These are phyloP conservation scores for Laticauda laticaudata DNA, from an alignment of 2,113 vertebrate genomes.

Conservation along the genomic window DNA sequence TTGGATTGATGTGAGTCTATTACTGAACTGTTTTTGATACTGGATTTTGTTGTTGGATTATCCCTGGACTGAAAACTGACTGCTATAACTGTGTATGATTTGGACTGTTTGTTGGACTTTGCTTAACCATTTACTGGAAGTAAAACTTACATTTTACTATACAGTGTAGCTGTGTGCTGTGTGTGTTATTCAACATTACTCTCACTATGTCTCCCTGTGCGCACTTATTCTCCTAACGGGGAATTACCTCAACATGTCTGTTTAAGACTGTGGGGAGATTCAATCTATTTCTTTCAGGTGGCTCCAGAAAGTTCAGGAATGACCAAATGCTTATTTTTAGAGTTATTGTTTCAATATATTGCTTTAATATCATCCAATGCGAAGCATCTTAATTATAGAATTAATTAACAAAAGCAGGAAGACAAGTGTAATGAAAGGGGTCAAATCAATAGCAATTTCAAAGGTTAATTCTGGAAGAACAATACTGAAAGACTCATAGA, in stretches of 20 bases:
- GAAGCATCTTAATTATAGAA: not conserved
- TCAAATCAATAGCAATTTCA: constrained; percentile 10
- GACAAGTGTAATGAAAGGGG: not conserved
- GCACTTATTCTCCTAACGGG: too few relatives aligned
- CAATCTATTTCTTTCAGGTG: not conserved
- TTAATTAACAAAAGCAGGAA: not conserved
- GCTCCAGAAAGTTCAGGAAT: not conserved
- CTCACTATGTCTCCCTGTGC: too few relatives aligned
- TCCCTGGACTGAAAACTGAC: too few relatives aligned
- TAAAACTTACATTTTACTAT: too few relatives aligned
- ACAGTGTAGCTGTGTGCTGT: too few relatives aligned
- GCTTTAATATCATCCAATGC: not conserved
- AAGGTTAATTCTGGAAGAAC: not conserved
- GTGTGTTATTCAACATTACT: too few relatives aligned
- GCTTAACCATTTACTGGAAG: too few relatives aligned
- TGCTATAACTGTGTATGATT: too few relatives aligned
- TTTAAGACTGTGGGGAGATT: not conserved
- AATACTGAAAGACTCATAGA: not conserved
- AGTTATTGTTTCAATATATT: not conserved
- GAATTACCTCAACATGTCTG: not conserved
- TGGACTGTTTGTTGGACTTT: too few relatives aligned
- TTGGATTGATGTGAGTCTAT: too few relatives aligned
- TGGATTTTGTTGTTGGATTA: too few relatives aligned
- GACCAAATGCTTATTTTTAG: not conserved
- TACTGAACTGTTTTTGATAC: too few relatives aligned